Conservation (phyloP, 2,888 invertebrate genomes). For the Linnaemya tessellans region DNA sequence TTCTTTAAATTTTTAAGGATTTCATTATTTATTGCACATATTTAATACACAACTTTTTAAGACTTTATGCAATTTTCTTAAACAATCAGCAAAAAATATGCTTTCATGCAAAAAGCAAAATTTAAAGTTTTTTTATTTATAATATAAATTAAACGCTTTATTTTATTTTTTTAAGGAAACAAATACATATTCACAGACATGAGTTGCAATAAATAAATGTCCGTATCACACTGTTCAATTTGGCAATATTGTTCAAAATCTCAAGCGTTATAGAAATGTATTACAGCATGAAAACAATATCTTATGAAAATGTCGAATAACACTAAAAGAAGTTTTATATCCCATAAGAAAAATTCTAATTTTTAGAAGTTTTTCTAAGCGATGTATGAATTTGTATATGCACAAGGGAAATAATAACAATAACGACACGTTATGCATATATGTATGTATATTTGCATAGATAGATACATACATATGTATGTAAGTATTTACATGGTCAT, state of each 20-base stretch:
- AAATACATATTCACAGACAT: neutral
- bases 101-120: slow-evolving; percentile 53
- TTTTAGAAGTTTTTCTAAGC: too few species aligned
- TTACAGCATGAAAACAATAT: too few species aligned
- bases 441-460: too few species aligned
- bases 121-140: neutral
- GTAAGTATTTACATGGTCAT: neutral
- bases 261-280: too few species aligned
- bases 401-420: too few species aligned
- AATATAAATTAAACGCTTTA: neutral
- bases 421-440: too few species aligned
- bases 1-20: neutral
- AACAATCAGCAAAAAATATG: slow-evolving; percentile 48
- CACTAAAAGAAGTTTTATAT: neutral
- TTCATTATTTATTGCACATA: neutral
- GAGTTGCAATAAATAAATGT: too few species aligned
- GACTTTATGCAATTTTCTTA: neutral
- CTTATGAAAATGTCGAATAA: neutral
- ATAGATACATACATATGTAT: too few species aligned
- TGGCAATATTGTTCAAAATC: too few species aligned
- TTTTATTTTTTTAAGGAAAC: neutral
- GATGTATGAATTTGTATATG: too few species aligned
- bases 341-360: too few species aligned
- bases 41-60: neutral
- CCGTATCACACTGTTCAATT: too few species aligned